Evolutionary conservation across 2,888 invertebrate species (phyloP), one percentile per base, ranked within the genome.

Genomic region (Pemphredon lugubris): DNA sequence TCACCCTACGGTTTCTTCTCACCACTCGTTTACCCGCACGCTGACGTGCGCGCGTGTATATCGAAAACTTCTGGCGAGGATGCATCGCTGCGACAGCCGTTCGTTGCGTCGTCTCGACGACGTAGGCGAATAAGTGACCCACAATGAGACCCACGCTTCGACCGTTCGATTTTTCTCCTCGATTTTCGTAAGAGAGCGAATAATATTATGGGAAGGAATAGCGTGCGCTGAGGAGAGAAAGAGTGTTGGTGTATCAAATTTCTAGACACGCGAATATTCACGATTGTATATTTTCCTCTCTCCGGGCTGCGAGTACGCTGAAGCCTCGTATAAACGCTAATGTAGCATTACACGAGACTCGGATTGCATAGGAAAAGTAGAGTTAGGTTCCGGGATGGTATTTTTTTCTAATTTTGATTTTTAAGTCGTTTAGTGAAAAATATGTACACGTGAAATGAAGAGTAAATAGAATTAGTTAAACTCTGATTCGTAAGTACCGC

Each of bases 61-160:
- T 64, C 32, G 16, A 11, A 16, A 11, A 42, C 7, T 16, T 34
- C 23, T 2, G 11, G 42, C 23, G 18, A 48, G 39, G 34, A 40
- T 37, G 50, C 26, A 26, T 58, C 32, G 39, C 26, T 9, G 14
- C n/a, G 21, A 63, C 20, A 59, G 26, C 26, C 40, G 60, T 51
- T 39, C 53, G 54, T n/a, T n/a, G 53, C 47, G 53, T 54, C 51
- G 32, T 44, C 37, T 44, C n/a, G 39, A 42, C 40, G 54, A 78
- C 79, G 82, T 82, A 81, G 81, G 79, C 79, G 82, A 81, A n/a
- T n/a, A n/a, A 51, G 57, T 80, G 79, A 82, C 79, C 81, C 78
- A 82, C 80, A 79, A 79, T 79, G 34, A 78, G 70, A 79, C 79
- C 79, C 74, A 83, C 79, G 75, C 80, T 68, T 45, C 47, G 63